These are phyloP conservation scores for Graptemys geographica DNA, from an alignment of 2,797 vertebrate genomes.

Conservation along the genomic window DNA sequence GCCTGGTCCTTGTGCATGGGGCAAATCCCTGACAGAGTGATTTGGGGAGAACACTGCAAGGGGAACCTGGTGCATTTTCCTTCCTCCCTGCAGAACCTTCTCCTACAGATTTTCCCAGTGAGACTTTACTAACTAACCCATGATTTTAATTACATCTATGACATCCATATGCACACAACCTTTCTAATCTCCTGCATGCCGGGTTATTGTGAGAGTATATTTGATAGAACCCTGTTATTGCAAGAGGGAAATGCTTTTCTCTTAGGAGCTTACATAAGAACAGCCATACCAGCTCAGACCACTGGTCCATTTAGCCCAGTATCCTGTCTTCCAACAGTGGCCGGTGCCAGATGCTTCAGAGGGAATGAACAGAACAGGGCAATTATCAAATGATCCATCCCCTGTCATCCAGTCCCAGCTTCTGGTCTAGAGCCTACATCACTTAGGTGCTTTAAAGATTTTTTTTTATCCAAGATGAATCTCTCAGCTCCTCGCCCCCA, in stretches of 20 bases:
- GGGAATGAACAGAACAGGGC: background rate
- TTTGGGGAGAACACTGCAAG: background rate
- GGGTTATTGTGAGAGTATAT: background rate
- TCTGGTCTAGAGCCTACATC: background rate
- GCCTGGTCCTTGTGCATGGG: background rate
- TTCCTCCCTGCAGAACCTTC: background rate
- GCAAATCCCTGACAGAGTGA: background rate
- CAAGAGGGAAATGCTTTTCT: background rate
- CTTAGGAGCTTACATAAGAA: background rate
- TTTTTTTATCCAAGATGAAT: background rate
- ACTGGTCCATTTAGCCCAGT: background rate
- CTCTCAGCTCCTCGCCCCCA: background rate
- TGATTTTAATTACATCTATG: background rate
- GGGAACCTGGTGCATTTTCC: background rate
- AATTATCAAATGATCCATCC: background rate
- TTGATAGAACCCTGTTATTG: background rate
- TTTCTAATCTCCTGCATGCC: accelerated
- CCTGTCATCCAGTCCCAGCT: background rate
- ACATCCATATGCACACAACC: background rate
- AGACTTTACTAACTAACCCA: background rate
- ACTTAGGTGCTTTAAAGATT: background rate
- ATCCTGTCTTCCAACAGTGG: background rate
- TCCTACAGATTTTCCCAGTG: background rate
- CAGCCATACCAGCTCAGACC: background rate
- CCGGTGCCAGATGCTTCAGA: background rate